A percentile compares a stretch with the other conserved stretches of the same genome.
These are phyloP conservation scores for Heliconius sara DNA, from an alignment of 2,888 invertebrate genomes.

Conservation along the genomic window DNA sequence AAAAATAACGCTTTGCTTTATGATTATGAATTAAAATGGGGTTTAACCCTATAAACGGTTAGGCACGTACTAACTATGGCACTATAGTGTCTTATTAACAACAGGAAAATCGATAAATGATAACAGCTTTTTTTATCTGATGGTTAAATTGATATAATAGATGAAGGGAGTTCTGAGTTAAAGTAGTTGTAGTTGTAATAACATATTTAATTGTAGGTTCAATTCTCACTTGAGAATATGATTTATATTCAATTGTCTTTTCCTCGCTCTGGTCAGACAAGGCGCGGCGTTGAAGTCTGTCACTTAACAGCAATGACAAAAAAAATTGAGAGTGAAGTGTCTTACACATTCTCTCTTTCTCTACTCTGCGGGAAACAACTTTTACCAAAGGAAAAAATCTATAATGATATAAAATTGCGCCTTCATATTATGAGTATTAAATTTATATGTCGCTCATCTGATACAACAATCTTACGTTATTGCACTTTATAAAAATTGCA, in stretches of 20 bases:
- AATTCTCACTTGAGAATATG: background rate
- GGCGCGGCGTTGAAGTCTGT: too few relatives aligned
- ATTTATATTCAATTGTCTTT: too few relatives aligned
- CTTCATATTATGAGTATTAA: too few relatives aligned
- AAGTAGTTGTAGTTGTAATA: background rate
- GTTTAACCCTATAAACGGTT: background rate
- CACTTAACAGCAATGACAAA: too few relatives aligned
- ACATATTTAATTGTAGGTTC: background rate
- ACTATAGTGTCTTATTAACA: background rate
- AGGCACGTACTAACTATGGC: background rate
- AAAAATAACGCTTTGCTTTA: background rate
- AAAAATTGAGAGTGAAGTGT: too few relatives aligned
- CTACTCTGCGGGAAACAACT: too few relatives aligned
- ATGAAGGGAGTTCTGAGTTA: background rate
- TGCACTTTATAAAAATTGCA: too few relatives aligned
- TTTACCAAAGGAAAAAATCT: too few relatives aligned
- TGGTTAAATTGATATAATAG: background rate
- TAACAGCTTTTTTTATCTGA: conserved; percentile 9
- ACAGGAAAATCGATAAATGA: conserved; percentile 2
- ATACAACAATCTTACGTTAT: too few relatives aligned
- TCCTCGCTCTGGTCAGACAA: background rate
- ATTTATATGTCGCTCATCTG: too few relatives aligned
- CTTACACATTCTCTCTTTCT: too few relatives aligned
- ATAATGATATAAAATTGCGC: too few relatives aligned
- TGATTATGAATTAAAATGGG: background rate